phyloP scores from a whole-genome alignment of 2,113 vertebrate species.

The Brachyhypopomus gauderio region DNA sequence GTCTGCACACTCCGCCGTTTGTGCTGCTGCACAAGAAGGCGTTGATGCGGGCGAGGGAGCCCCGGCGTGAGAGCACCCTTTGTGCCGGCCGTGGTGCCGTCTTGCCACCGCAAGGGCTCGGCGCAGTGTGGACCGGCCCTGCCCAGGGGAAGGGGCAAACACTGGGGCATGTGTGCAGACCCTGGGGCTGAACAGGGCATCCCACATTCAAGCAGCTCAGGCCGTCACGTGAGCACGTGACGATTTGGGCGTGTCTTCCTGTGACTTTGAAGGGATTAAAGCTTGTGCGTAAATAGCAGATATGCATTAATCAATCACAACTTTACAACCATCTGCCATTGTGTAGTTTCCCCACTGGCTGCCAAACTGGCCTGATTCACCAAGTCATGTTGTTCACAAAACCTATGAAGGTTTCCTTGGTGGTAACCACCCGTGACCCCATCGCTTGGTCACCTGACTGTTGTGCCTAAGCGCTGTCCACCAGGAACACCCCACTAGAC shows the following conservation, averaged over 20 bases:
- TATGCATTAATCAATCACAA: too few species aligned
- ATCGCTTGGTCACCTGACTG: too few species aligned
- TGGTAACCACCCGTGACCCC: too few species aligned
- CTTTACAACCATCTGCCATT: too few species aligned
- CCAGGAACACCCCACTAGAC: too few species aligned
- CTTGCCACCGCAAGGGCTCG: constrained; percentile 52
- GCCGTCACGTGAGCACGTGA: background rate
- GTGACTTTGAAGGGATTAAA: background rate
- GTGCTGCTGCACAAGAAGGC: constrained; percentile 79
- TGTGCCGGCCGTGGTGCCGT: constrained; percentile 66
- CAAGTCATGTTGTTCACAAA: too few species aligned
- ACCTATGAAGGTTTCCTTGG: too few species aligned
- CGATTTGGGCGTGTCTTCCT: constrained; percentile 1
- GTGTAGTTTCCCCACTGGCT: too few species aligned
- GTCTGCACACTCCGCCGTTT: constrained; percentile 79
- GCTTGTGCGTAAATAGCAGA: too few species aligned
- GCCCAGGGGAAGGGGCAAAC: constrained; percentile 56
- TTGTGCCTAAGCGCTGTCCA: too few species aligned
- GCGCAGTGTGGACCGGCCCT: constrained; percentile 51
- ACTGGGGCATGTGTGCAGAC: constrained; percentile 63
- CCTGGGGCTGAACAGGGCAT: constrained; percentile 40
- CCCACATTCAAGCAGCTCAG: background rate
- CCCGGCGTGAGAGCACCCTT: constrained; percentile 71
- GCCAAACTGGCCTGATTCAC: too few species aligned
- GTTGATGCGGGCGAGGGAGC: constrained; percentile 70